Conservation (phyloP, 2,888 invertebrate species). For the Octodonta nipae region DNA sequence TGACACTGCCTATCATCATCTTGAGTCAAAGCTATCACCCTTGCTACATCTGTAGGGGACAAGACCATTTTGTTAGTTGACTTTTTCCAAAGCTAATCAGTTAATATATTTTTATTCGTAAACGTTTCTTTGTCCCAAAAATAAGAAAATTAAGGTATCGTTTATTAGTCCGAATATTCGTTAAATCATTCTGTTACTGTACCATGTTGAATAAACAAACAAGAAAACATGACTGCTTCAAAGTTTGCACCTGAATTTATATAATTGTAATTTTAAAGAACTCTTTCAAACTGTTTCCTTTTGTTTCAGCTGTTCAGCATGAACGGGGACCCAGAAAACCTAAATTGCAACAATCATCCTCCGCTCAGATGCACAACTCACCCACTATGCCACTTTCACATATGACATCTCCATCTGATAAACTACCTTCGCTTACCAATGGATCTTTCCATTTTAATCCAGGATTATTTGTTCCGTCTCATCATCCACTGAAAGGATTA, state of each 20-base stretch:
- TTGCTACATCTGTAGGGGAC: no score
- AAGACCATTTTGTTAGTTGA: no score
- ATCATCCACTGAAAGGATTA: slow-evolving; percentile 32
- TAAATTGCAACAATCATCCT: slow-evolving; percentile 48
- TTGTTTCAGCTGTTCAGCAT: slow-evolving; percentile 79
- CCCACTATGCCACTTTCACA: slow-evolving; percentile 25
- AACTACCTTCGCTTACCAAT: slow-evolving; percentile 9
- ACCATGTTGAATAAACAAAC: no score
- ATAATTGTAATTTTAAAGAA: background rate
- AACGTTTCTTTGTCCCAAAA: no score
- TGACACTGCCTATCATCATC: no score
- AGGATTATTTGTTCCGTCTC: slow-evolving; percentile 28
- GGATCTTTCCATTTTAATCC: slow-evolving; percentile 26
- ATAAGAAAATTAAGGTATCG: no score
- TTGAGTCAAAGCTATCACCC: no score
- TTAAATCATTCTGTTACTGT: no score
- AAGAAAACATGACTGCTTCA: no score
- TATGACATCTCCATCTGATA: slow-evolving; percentile 34
- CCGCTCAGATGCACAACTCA: slow-evolving; percentile 23
- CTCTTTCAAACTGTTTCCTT: slow-evolving; percentile 9
- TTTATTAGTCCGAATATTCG: no score
- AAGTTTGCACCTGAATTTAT: background rate
- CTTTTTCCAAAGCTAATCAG: no score
- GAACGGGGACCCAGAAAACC: slow-evolving; percentile 91
- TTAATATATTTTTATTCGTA: no score